Conservation (phyloP, 1,140 invertebrate species). For the Cydia splendana region DNA sequence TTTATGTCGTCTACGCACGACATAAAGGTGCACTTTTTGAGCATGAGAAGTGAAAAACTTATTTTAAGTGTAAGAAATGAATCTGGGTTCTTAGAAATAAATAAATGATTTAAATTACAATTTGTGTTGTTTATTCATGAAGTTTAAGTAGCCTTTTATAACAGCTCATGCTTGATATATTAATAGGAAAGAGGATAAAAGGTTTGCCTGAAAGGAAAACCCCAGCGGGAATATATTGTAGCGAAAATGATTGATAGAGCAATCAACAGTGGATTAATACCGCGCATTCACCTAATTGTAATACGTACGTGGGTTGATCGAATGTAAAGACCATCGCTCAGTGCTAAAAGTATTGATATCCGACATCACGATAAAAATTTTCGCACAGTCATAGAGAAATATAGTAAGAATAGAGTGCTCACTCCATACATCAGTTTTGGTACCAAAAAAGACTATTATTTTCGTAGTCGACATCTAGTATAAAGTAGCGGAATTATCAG, state of each 20-base stretch:
- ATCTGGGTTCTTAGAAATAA: background rate
- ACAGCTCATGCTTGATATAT: no score
- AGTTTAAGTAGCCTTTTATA: background rate
- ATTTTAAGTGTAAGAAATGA: background rate
- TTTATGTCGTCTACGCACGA: no score
- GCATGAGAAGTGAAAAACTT: no score
- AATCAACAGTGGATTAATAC: background rate
- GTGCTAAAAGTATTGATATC: background rate
- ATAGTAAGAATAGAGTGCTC: no score
- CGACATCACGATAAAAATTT: no score
- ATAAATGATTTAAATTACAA: background rate
- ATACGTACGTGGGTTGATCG: background rate
- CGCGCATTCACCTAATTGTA: background rate
- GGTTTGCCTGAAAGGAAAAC: background rate
- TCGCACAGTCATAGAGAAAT: no score
- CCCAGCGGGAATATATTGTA: background rate
- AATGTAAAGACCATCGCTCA: background rate
- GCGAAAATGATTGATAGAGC: background rate
- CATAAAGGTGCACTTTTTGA: no score
- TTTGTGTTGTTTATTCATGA: background rate
- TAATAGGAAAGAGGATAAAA: background rate
- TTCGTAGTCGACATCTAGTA: no score
- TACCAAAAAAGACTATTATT: no score
- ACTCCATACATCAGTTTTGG: no score
- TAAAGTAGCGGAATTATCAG: no score